phyloP scores from a whole-genome alignment of 23 tunicate species.

The Oikopleura vanhoeffeni region DNA sequence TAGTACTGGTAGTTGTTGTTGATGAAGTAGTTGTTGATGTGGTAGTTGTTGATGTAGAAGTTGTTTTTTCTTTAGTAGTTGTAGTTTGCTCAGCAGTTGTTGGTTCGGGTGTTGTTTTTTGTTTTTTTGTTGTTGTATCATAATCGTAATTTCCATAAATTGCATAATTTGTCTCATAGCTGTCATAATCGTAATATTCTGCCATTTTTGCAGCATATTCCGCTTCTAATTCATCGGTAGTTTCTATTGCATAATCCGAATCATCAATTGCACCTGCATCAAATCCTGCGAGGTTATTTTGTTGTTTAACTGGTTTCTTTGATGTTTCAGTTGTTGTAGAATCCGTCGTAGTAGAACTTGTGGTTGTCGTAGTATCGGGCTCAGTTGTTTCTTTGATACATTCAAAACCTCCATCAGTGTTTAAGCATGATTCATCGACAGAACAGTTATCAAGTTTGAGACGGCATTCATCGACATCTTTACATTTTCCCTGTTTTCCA shows the following conservation, averaged over 20 bases:
- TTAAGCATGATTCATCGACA: no score
- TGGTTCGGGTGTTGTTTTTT: background rate
- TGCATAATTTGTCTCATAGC: background rate
- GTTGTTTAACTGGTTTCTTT: no score
- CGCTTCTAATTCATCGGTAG: background rate
- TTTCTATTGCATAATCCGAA: background rate
- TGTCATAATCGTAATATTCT: conserved; percentile 3
- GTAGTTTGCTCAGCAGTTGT: background rate
- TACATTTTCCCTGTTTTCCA: no score
- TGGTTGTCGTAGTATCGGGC: no score
- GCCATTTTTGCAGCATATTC: background rate
- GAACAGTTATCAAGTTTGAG: no score
- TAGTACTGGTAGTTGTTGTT: background rate
- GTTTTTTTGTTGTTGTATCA: no score
- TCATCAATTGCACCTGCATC: background rate
- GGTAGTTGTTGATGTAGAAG: background rate
- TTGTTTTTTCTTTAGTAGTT: background rate
- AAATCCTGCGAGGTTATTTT: background rate
- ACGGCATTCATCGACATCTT: no score
- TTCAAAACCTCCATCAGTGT: no score
- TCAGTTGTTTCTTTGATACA: no score
- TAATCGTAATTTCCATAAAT: conserved; percentile 1
- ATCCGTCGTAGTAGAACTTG: no score
- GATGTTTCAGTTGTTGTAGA: no score
- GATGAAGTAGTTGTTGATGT: background rate